Evolutionary conservation across 1,140 invertebrate species (phyloP).

Genomic region (Sinella curviseta): DNA sequence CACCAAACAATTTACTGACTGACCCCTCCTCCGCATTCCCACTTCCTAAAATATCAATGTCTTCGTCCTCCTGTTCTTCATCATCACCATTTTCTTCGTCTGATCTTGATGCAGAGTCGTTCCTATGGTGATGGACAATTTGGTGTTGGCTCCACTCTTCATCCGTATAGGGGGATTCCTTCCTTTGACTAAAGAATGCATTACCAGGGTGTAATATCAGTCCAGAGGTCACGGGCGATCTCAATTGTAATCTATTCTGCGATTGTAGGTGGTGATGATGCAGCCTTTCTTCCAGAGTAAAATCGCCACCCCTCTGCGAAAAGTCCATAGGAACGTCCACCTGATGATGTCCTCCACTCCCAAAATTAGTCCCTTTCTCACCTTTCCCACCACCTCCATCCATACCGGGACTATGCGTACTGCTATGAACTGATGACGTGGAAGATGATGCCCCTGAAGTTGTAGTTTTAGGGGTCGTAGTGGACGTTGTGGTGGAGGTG

Average conservation of each 20-base stretch:
- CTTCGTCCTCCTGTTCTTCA: conserved; percentile 39
- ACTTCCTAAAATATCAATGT: conserved; percentile 45
- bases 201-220: neutral
- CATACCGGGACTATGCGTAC: conserved; percentile 12
- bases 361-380: neutral
- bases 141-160: neutral
- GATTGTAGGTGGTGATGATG: neutral
- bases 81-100: conserved; percentile 15
- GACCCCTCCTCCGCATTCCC: neutral
- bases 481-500: neutral
- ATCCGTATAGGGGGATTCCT: conserved; percentile 40
- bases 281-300: neutral
- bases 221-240: neutral
- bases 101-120: neutral
- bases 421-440: conserved; percentile 16
- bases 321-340: conserved; percentile 46
- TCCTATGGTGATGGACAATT: too few relatives aligned
- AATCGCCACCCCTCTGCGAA: conserved; percentile 29
- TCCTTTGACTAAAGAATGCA: conserved; percentile 27
- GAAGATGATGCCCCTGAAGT: neutral
- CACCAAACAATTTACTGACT: neutral
- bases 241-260: neutral
- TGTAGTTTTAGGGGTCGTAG: neutral
- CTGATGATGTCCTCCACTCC: neutral
- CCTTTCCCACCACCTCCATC: neutral